These are phyloP conservation scores for Cephus rjabovi DNA, from an alignment of 2,888 invertebrate species.

Conservation along the genomic window DNA sequence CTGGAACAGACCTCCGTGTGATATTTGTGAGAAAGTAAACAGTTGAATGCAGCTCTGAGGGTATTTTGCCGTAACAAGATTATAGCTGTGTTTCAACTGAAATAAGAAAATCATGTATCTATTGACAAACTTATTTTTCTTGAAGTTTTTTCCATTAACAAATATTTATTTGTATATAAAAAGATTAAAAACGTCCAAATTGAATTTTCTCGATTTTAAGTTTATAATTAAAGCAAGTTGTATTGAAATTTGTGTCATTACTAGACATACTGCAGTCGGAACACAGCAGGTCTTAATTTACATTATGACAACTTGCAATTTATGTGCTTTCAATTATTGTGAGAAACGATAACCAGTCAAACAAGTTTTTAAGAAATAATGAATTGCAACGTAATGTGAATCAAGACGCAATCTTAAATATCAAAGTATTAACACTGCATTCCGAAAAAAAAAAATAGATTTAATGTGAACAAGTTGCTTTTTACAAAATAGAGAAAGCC, in stretches of 20 bases:
- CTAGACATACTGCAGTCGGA: conserved; percentile 1
- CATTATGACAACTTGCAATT: conserved; percentile 11
- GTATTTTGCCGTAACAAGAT: conserved; percentile 5
- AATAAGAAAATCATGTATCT: neutral
- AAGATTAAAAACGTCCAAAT: neutral
- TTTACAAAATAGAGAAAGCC: conserved; percentile 29
- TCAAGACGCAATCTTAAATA: conserved; percentile 18
- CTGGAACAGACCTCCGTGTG: conserved; percentile 28
- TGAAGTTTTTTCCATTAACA: neutral
- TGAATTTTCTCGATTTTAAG: neutral
- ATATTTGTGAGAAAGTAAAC: conserved; percentile 25
- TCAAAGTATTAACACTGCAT: conserved; percentile 34
- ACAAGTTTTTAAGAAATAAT: neutral
- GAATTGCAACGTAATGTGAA: conserved; percentile 10
- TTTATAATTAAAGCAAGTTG: neutral
- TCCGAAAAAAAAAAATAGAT: conserved; percentile 27
- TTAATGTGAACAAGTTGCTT: conserved; percentile 15
- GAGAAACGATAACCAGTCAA: neutral
- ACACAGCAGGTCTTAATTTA: conserved; percentile 15
- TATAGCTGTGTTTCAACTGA: conserved; percentile 7
- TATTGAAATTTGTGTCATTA: neutral
- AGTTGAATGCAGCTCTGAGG: conserved; percentile 4
- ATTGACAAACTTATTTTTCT: neutral
- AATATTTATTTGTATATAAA: neutral
- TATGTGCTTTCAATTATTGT: conserved; percentile 4